Conservation (phyloP, 2,888 invertebrate genomes). For the Tinea trinotella region DNA sequence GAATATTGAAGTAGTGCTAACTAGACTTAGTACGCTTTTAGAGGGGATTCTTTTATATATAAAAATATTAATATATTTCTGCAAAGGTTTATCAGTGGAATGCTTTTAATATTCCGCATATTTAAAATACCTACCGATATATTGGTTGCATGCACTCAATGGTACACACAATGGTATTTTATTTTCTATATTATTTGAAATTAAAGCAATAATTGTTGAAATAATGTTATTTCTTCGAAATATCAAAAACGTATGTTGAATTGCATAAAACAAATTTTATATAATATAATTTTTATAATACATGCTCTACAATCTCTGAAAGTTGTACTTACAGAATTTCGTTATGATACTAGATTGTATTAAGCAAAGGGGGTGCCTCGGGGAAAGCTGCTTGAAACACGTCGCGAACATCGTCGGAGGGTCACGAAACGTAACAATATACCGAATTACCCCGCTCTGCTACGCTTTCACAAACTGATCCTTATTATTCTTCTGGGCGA, state of each 20-base stretch:
- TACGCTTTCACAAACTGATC: constrained; percentile 49
- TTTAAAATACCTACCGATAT: too few relatives aligned
- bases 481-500: constrained; percentile 39
- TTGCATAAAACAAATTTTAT: too few relatives aligned
- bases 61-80: neutral
- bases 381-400: constrained; percentile 44
- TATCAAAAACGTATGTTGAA: too few relatives aligned
- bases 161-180: too few relatives aligned
- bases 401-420: constrained; percentile 51
- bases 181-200: too few relatives aligned
- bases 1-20: constrained; percentile 46
- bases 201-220: too few relatives aligned
- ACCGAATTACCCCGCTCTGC: constrained; percentile 41
- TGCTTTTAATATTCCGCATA: too few relatives aligned
- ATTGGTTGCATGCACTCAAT: too few relatives aligned
- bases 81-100: too few relatives aligned
- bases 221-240: too few relatives aligned
- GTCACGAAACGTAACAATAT: constrained; percentile 56
- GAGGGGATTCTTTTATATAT: neutral
- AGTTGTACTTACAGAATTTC: constrained; percentile 44
- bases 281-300: neutral
- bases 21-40: neutral
- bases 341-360: constrained; percentile 55
- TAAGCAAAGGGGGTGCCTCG: constrained; percentile 48
- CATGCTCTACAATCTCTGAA: constrained; percentile 23